Evolutionary conservation across 2,797 vertebrate species (phyloP).

Genomic region (Manis javanica): DNA sequence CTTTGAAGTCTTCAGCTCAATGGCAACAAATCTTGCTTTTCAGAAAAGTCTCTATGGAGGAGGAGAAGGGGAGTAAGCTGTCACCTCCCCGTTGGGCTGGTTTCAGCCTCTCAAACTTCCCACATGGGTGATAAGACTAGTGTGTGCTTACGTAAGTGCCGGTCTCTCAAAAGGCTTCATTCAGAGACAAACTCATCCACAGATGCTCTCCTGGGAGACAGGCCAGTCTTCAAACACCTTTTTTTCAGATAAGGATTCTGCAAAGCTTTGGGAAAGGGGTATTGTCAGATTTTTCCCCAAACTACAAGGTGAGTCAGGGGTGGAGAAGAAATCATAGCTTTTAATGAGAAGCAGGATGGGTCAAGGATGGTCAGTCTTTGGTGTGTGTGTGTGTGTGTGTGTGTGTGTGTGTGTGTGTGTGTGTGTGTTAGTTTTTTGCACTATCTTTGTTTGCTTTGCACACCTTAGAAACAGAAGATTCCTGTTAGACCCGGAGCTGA

Average conservation of each 20-base stretch:
- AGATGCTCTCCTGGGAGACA: not conserved
- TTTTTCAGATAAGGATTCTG: not conserved
- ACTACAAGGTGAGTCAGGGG: not conserved
- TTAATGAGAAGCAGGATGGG: fast-evolving
- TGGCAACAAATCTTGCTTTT: not conserved
- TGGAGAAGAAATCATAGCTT: not conserved
- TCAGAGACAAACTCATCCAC: not conserved
- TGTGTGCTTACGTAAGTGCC: not conserved
- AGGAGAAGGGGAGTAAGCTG: fast-evolving
- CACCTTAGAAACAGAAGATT: not conserved
- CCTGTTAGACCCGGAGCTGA: not conserved
- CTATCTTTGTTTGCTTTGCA: not conserved
- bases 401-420: not conserved
- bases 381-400: fast-evolving
- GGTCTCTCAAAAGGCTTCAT: not conserved
- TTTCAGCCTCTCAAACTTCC: conserved; percentile 6
- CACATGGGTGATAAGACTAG: not conserved
- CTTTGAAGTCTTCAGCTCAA: not conserved
- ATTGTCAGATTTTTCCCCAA: fast-evolving
- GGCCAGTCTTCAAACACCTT: not conserved
- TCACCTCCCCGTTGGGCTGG: fast-evolving
- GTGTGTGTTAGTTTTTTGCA: not conserved
- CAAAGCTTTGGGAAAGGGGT: too few species aligned
- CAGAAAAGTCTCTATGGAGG: fast-evolving
- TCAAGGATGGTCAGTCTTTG: fast-evolving